Conservation (phyloP, 1,140 invertebrate species). For the Lepidostoma basale region DNA sequence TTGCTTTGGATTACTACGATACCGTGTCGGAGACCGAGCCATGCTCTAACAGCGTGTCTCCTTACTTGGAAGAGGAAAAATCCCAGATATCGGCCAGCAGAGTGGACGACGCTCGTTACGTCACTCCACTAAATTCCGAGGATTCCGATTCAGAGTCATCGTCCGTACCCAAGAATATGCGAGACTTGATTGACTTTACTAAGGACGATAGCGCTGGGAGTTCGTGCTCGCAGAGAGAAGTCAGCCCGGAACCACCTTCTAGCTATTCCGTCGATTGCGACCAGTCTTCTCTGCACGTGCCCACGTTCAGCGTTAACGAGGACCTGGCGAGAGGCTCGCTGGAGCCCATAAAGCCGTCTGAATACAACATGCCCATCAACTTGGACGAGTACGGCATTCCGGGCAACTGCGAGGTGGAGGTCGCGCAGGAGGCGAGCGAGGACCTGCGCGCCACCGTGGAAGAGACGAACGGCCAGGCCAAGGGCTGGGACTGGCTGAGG, state of each 20-base stretch:
- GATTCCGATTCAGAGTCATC: conserved; percentile 21
- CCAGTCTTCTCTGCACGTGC: conserved; percentile 31
- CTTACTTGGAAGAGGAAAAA: conserved; percentile 46
- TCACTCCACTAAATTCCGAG: conserved; percentile 34
- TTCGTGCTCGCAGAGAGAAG: conserved; percentile 17
- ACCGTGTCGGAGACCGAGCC: conserved; percentile 21
- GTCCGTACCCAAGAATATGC: conserved; percentile 29
- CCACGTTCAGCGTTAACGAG: conserved; percentile 35
- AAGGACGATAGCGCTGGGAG: conserved; percentile 23
- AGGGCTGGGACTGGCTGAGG: conserved; percentile 27
- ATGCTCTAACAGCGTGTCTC: conserved; percentile 39
- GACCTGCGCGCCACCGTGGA: conserved; percentile 1
- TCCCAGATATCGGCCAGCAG: conserved; percentile 25
- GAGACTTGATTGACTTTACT: conserved; percentile 35
- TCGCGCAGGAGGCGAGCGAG: conserved; percentile 2
- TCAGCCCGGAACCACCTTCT: conserved; percentile 34
- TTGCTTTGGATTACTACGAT: conserved; percentile 36
- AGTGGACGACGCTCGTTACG: conserved; percentile 23
- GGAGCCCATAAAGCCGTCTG: conserved; percentile 24
- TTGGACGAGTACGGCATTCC: conserved; percentile 15
- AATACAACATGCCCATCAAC: conserved; percentile 11
- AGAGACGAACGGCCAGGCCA: not conserved
- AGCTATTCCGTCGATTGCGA: conserved; percentile 41
- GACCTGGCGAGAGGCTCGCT: conserved; percentile 39
- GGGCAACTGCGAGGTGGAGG: not conserved